These are phyloP conservation scores for Triplophysa tibetana DNA, from an alignment of 2,113 vertebrate genomes.

Conservation along the genomic window DNA sequence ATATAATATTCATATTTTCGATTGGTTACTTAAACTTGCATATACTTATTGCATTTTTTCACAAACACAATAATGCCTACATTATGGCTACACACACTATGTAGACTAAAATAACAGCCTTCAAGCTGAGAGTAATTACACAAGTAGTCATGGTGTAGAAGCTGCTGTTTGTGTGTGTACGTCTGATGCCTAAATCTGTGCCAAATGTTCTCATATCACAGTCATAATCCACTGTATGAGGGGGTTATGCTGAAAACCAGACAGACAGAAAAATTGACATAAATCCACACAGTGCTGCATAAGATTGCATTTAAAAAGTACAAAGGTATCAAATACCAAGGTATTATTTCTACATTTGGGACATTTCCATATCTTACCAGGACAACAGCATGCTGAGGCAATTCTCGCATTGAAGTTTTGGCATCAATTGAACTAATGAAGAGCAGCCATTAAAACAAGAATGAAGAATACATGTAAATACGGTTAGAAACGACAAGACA, in stretches of 20 bases:
- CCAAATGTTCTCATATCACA: neutral
- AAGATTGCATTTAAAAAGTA: too few relatives aligned
- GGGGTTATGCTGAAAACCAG: neutral
- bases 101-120: neutral
- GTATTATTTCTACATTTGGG: too few relatives aligned
- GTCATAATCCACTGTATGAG: neutral
- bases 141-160: conserved; percentile 3
- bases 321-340: too few relatives aligned
- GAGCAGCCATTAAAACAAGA: neutral
- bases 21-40: neutral
- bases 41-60: neutral
- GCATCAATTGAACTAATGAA: neutral
- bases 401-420: too few relatives aligned
- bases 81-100: neutral
- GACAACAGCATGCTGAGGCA: too few relatives aligned
- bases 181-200: neutral
- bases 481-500: conserved; percentile 1
- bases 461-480: neutral
- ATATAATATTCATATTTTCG: conserved; percentile 1
- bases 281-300: neutral
- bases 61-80: neutral
- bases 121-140: conserved; percentile 1
- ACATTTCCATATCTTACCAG: too few relatives aligned
- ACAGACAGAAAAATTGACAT: neutral
- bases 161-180: conserved; percentile 8